These are phyloP conservation scores for Drosophila ezoana DNA, from an alignment of 2,888 invertebrate genomes.

Conservation along the genomic window DNA sequence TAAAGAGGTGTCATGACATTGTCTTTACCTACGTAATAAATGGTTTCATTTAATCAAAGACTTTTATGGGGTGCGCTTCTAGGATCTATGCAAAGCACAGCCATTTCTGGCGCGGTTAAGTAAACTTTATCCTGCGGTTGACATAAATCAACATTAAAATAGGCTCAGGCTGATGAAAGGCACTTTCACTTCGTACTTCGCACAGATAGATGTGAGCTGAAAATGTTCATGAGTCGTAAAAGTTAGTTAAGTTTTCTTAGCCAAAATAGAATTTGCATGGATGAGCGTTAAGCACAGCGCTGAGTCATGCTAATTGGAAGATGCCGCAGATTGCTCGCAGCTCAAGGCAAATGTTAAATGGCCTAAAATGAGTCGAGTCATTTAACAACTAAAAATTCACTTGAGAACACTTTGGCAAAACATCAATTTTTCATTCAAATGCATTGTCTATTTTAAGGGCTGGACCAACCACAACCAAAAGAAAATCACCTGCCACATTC, in stretches of 20 bases:
- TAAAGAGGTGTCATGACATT: constrained; percentile 65
- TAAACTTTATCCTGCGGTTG: constrained; percentile 73
- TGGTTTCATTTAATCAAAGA: constrained; percentile 79
- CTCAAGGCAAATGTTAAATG: constrained; percentile 10
- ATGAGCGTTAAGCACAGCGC: constrained; percentile 24
- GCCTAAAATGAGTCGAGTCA: constrained; percentile 5
- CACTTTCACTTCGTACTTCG: not conserved
- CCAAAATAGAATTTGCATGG: constrained; percentile 24
- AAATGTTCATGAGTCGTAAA: constrained; percentile 39
- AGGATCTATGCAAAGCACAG: constrained; percentile 57
- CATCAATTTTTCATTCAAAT: constrained; percentile 1
- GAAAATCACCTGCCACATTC: constrained; percentile 20
- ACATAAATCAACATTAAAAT: constrained; percentile 74
- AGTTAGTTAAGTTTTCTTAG: constrained; percentile 31
- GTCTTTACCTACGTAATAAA: constrained; percentile 76
- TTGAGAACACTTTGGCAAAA: not conserved
- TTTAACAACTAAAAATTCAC: not conserved
- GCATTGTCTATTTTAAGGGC: not conserved
- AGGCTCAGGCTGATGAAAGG: constrained; percentile 43
- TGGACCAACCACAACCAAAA: not conserved
- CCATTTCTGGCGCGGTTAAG: constrained; percentile 56
- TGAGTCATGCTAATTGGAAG: constrained; percentile 42
- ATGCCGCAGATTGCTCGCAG: constrained; percentile 17
- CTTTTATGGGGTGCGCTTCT: constrained; percentile 63
- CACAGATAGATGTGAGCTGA: constrained; percentile 7